phyloP scores from a whole-genome alignment of 2,113 vertebrate genomes.

The Egretta garzetta region DNA sequence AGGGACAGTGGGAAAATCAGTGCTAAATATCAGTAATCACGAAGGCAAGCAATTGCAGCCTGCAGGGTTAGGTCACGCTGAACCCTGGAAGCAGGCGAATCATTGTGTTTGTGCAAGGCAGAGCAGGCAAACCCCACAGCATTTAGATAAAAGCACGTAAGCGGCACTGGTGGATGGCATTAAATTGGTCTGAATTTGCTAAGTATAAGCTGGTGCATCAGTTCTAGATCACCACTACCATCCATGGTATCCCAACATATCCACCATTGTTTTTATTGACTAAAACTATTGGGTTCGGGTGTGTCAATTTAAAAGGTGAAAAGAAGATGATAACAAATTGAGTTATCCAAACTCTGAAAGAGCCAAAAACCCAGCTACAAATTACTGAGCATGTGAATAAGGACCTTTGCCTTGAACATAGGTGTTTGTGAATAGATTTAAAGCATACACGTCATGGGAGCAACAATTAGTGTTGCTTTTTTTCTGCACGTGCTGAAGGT shows the following conservation, averaged over 20 bases:
- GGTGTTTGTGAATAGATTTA: not conserved
- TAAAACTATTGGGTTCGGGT: not conserved
- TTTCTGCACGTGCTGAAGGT: not conserved
- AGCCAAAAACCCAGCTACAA: not conserved
- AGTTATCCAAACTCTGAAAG: not conserved
- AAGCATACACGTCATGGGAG: not conserved
- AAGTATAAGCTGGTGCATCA: not conserved
- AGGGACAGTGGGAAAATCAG: not conserved
- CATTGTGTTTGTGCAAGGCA: fast-evolving
- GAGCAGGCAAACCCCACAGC: not conserved
- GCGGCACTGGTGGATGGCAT: not conserved
- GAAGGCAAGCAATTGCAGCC: not conserved
- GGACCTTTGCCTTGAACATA: not conserved
- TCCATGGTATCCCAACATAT: not conserved
- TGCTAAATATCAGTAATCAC: not conserved
- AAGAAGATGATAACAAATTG: not conserved
- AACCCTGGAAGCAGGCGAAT: not conserved
- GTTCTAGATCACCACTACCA: not conserved
- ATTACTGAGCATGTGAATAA: not conserved
- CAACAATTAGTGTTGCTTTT: not conserved
- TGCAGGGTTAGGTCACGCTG: fast-evolving
- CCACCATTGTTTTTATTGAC: not conserved
- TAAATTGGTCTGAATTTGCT: not conserved
- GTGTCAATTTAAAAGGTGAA: not conserved
- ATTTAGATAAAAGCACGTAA: not conserved